A percentile compares a stretch with the other conserved stretches of the same genome.
phyloP scores from a whole-genome alignment of 2,797 vertebrate genomes.

The Nannoperca obscura region DNA sequence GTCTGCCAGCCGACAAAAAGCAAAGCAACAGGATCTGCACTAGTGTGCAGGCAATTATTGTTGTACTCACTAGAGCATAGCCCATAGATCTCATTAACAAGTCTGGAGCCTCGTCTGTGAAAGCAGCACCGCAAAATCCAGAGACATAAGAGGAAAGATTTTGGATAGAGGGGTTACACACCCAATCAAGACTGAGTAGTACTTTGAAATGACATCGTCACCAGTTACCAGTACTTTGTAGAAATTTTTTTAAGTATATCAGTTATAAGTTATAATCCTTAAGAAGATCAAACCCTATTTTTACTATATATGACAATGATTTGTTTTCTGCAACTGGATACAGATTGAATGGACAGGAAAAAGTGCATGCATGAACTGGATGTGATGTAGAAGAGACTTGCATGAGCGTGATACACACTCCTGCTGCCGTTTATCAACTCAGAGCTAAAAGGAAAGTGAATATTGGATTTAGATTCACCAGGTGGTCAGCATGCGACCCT shows the following conservation, averaged over 20 bases:
- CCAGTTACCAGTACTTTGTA: neutral
- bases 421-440: neutral
- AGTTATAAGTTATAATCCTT: neutral
- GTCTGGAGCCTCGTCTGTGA: constrained; percentile 32
- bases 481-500: neutral
- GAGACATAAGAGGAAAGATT: constrained; percentile 26
- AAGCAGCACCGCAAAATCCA: constrained; percentile 24
- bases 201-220: constrained; percentile 5
- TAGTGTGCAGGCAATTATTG: constrained; percentile 66
- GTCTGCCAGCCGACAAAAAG: constrained; percentile 50
- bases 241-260: neutral
- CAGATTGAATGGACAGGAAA: neutral
- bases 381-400: neutral
- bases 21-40: constrained; percentile 54
- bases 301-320: neutral
- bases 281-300: neutral
- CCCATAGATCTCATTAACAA: constrained; percentile 66
- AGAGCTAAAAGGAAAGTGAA: neutral
- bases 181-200: neutral
- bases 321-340: too few species aligned
- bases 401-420: too few species aligned
- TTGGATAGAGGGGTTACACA: constrained; percentile 6
- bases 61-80: constrained; percentile 44
- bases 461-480: neutral
- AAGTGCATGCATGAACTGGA: neutral